These are phyloP conservation scores for Fabriciana adippe DNA, from an alignment of 2,888 invertebrate genomes.

Conservation along the genomic window DNA sequence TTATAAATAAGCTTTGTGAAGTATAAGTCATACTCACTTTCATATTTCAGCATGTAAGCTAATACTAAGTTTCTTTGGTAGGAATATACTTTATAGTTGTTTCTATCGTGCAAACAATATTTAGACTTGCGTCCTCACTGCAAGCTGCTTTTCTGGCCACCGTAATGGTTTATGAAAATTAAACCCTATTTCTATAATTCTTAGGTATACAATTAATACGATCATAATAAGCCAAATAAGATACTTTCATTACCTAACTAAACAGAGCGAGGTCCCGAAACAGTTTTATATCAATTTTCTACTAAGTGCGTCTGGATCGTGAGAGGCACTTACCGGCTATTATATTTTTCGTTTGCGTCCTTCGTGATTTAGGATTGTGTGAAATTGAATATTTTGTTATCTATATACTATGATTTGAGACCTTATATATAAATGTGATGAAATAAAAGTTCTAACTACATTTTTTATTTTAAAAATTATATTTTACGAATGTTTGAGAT, in stretches of 20 bases:
- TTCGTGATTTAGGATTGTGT: background rate
- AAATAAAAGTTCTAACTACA: too few species aligned
- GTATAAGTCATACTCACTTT: constrained; percentile 49
- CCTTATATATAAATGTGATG: too few species aligned
- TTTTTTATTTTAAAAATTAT: too few species aligned
- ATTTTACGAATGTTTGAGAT: too few species aligned
- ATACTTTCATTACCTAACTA: constrained; percentile 71
- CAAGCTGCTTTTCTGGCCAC: constrained; percentile 68
- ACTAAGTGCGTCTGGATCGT: constrained; percentile 74
- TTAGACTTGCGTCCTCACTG: constrained; percentile 63
- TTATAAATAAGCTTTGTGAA: constrained; percentile 38
- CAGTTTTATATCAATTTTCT: constrained; percentile 81
- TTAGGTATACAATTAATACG: constrained; percentile 50
- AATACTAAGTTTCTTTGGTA: constrained; percentile 48
- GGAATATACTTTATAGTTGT: constrained; percentile 59
- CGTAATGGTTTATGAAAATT: constrained; percentile 48
- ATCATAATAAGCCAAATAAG: constrained; percentile 55
- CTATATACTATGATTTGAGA: too few species aligned
- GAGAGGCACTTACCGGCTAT: constrained; percentile 68
- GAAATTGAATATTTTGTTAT: background rate
- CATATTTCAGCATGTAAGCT: constrained; percentile 59
- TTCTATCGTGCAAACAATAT: constrained; percentile 66
- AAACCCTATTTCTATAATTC: constrained; percentile 41
- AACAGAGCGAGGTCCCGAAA: constrained; percentile 67
- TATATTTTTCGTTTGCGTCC: constrained; percentile 44